Conservation (phyloP, 1,140 invertebrate genomes). For the Bombus superbus region DNA sequence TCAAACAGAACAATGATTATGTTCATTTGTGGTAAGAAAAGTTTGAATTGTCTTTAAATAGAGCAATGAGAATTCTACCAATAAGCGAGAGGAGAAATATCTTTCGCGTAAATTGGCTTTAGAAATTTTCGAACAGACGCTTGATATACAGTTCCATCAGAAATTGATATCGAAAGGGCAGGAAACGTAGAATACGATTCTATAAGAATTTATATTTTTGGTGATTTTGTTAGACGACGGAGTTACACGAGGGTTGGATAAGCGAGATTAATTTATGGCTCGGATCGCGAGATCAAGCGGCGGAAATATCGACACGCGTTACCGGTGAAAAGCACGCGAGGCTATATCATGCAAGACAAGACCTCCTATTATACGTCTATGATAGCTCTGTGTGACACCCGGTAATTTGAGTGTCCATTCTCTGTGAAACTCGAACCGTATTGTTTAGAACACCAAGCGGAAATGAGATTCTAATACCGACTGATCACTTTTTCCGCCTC, state of each 20-base stretch:
- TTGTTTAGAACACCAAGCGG: neutral
- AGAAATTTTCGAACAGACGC: neutral
- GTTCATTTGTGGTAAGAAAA: neutral
- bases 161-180: neutral
- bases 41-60: no score
- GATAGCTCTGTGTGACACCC: neutral
- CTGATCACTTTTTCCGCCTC: slow-evolving; percentile 1
- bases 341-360: slow-evolving; percentile 31
- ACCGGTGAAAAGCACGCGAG: slow-evolving; percentile 13
- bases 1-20: neutral
- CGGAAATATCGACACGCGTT: slow-evolving; percentile 33
- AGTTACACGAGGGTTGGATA: neutral
- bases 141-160: neutral
- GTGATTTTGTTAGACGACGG: no score
- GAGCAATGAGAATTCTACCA: no score
- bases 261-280: slow-evolving; percentile 29
- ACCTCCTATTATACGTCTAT: slow-evolving; percentile 3
- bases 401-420: slow-evolving; percentile 33
- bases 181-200: neutral
- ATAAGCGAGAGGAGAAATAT: no score
- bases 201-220: neutral
- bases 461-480: slow-evolving; percentile 17
- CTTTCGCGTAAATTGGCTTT: neutral
- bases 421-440: slow-evolving; percentile 8
- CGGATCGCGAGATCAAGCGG: slow-evolving; percentile 9